Evolutionary conservation across 1,140 invertebrate genomes (phyloP).

Genomic region (Penaeus japonicus): DNA sequence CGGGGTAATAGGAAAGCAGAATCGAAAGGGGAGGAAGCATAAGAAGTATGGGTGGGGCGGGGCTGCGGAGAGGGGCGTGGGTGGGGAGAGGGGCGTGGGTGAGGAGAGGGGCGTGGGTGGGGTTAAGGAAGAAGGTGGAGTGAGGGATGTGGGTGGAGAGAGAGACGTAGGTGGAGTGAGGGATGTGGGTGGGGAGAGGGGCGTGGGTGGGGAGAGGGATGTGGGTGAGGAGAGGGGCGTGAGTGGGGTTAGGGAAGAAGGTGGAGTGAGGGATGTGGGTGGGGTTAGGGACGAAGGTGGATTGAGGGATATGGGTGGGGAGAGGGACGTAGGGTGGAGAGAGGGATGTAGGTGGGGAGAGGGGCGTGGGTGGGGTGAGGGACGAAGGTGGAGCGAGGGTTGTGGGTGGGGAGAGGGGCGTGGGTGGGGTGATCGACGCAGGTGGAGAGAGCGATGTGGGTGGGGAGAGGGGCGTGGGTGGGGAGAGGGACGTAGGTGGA

Average conservation of each 20-base stretch:
- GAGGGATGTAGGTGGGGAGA: background rate
- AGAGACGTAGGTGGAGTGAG: background rate
- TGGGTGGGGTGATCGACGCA: too few species aligned
- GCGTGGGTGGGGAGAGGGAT: background rate
- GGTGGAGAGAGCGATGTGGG: background rate
- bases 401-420: too few species aligned
- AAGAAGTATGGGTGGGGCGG: background rate
- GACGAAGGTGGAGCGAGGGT: background rate
- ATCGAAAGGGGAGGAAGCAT: background rate
- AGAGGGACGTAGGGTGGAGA: background rate
- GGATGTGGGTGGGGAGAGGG: background rate
- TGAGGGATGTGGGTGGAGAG: too few species aligned
- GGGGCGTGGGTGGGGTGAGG: background rate
- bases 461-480: background rate
- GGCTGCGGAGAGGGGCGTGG: background rate
- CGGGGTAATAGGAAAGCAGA: background rate
- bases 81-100: background rate
- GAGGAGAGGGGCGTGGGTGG: too few species aligned
- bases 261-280: background rate
- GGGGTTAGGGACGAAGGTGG: background rate
- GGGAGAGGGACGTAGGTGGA: background rate
- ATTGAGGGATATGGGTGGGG: background rate
- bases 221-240: too few species aligned
- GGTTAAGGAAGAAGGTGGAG: too few species aligned
- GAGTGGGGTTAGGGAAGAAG: background rate